phyloP scores from a whole-genome alignment of 2,797 vertebrate genomes.

The Monodelphis domestica region DNA sequence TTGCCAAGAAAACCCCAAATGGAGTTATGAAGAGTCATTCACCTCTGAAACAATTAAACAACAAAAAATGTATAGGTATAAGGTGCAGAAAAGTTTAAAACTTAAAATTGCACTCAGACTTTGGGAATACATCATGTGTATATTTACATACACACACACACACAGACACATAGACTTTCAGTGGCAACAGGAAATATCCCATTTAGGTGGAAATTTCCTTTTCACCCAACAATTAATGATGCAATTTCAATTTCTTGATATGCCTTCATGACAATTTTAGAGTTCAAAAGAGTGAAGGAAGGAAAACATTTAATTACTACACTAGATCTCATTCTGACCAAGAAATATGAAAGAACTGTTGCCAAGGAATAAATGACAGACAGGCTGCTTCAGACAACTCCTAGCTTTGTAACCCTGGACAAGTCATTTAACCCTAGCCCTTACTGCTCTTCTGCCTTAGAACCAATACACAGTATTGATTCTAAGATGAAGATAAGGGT shows the following conservation, averaged over 20 bases:
- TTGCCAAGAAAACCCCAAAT: too few relatives aligned
- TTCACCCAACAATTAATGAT: neutral
- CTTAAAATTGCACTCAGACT: neutral
- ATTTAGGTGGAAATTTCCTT: neutral
- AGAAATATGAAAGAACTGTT: neutral
- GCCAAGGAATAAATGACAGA: neutral
- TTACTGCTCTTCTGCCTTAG: too few relatives aligned
- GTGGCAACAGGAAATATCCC: neutral
- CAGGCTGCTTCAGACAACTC: too few relatives aligned
- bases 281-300: neutral
- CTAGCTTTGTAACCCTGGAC: too few relatives aligned
- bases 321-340: neutral
- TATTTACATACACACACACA: neutral
- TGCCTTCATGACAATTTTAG: neutral
- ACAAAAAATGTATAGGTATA: neutral
- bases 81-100: neutral
- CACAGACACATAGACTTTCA: neutral
- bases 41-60: too few relatives aligned
- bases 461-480: too few relatives aligned
- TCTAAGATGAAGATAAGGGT: too few relatives aligned
- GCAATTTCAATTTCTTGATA: neutral
- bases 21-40: too few relatives aligned
- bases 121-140: neutral
- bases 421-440: too few relatives aligned
- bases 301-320: neutral